Conservation (phyloP, 2,888 invertebrate genomes). For the Blera fallax region DNA sequence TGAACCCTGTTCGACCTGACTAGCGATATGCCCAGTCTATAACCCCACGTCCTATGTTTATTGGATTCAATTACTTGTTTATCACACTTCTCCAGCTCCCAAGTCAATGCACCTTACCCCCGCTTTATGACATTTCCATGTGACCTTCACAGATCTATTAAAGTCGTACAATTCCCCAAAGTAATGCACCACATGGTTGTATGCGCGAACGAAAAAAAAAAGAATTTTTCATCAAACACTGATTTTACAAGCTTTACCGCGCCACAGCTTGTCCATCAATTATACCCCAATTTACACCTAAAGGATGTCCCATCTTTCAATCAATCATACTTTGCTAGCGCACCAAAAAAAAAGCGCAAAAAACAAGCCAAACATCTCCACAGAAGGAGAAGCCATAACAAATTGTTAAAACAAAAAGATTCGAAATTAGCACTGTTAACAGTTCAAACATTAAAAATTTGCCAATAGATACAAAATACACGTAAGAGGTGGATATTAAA, state of each 20-base stretch:
- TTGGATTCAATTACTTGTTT: too few relatives aligned
- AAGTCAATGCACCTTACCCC: background rate
- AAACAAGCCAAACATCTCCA: background rate
- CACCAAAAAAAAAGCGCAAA: background rate
- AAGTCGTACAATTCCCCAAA: background rate
- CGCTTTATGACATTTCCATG: too few relatives aligned
- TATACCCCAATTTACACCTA: conserved; percentile 53
- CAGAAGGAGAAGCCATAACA: conserved; percentile 37
- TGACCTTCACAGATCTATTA: background rate
- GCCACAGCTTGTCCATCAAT: conserved; percentile 24
- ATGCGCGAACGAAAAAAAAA: too few relatives aligned
- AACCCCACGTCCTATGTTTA: too few relatives aligned
- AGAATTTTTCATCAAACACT: background rate
- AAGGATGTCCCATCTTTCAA: conserved; percentile 21
- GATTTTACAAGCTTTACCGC: background rate
- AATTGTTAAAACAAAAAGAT: conserved; percentile 43
- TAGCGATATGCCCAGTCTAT: too few relatives aligned
- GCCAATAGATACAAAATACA: conserved; percentile 12
- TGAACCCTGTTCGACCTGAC: too few relatives aligned
- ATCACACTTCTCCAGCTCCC: too few relatives aligned
- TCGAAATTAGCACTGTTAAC: conserved; percentile 49
- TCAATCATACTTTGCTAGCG: conserved; percentile 21
- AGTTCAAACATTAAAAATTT: conserved; percentile 25
- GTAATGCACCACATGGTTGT: background rate
- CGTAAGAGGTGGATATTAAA: background rate